These are phyloP conservation scores for Hypotaenidia philippensis DNA, from an alignment of 2,797 vertebrate species.

Conservation along the genomic window DNA sequence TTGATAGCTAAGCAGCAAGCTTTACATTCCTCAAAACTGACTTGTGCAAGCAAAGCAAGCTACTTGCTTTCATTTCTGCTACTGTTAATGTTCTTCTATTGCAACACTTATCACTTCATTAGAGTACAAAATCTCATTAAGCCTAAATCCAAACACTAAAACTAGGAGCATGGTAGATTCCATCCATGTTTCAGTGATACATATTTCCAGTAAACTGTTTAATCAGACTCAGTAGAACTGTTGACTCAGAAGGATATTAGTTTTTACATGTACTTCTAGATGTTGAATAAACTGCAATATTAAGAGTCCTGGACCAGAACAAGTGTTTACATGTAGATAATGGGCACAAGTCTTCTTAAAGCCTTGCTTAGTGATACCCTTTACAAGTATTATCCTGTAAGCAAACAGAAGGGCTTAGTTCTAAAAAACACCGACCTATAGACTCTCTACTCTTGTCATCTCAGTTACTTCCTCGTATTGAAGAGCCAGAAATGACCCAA, in stretches of 20 bases:
- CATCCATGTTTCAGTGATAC: not conserved
- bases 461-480: not conserved
- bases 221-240: not conserved
- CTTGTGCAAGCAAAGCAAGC: not conserved
- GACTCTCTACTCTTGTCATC: not conserved
- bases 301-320: not conserved
- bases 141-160: not conserved
- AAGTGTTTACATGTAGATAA: not conserved
- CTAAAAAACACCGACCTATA: not conserved
- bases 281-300: not conserved
- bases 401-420: not conserved
- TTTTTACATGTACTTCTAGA: not conserved
- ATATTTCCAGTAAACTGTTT: not conserved
- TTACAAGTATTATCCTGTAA: not conserved
- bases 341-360: not conserved
- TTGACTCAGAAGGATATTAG: not conserved
- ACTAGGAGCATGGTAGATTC: not conserved
- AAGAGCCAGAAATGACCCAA: not conserved
- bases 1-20: not conserved
- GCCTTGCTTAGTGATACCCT: not conserved
- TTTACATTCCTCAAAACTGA: not conserved
- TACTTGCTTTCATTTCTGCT: not conserved
- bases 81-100: not conserved
- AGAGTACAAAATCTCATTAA: not conserved
- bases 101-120: not conserved